phyloP scores from a whole-genome alignment of 2,113 vertebrate species.

The Prolemur simus region DNA sequence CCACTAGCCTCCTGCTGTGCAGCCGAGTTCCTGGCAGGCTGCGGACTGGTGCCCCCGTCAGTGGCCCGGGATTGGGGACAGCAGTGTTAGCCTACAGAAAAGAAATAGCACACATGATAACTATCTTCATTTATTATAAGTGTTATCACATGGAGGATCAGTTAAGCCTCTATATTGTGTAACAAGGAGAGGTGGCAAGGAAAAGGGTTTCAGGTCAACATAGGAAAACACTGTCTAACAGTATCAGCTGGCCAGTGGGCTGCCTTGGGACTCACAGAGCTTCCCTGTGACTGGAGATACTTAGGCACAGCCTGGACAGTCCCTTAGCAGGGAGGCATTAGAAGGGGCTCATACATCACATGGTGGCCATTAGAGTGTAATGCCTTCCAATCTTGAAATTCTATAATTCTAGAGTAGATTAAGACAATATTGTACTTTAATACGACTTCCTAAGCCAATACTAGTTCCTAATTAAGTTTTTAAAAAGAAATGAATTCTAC shows the following conservation, averaged over 20 bases:
- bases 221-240: background rate
- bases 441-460: background rate
- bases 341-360: background rate
- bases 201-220: background rate
- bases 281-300: background rate
- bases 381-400: background rate
- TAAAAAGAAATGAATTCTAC: background rate
- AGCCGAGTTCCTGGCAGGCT: no score
- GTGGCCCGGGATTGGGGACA: no score
- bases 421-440: background rate
- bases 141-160: background rate
- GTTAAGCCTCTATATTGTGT: background rate
- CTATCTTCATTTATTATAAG: background rate
- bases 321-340: background rate
- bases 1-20: no score
- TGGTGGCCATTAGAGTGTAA: background rate
- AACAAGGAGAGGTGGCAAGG: background rate
- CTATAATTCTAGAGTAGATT: background rate
- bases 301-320: background rate
- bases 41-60: no score
- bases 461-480: slow-evolving; percentile 37
- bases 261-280: background rate
- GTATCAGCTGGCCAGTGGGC: background rate
- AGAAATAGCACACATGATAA: background rate
- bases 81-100: background rate